Evolutionary conservation across 2,888 invertebrate genomes (phyloP).

Genomic region (Elysia crispata): DNA sequence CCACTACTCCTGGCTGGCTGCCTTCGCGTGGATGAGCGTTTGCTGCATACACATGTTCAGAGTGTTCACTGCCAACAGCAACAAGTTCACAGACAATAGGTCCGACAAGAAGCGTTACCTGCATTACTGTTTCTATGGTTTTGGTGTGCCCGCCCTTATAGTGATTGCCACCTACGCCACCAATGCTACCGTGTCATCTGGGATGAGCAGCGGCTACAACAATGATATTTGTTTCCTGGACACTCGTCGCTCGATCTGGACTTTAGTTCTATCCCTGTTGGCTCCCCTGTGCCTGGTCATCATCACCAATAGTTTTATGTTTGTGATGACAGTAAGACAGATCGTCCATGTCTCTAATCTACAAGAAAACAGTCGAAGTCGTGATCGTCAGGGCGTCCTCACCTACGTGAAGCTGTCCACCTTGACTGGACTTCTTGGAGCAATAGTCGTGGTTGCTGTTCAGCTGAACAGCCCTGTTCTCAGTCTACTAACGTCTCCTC

Average conservation of each 20-base stretch:
- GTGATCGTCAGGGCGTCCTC: conserved; percentile 18
- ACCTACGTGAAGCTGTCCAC: conserved; percentile 55
- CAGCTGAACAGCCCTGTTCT: conserved; percentile 5
- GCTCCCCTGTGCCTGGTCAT: conserved; percentile 50
- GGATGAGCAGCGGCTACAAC: conserved; percentile 48
- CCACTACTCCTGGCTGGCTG: conserved; percentile 54
- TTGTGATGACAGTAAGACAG: conserved; percentile 49
- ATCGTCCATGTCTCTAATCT: conserved; percentile 47
- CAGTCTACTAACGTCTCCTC: conserved; percentile 21
- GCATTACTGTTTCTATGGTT: conserved; percentile 51
- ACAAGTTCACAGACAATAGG: conserved; percentile 16
- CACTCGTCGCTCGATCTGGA: conserved; percentile 14
- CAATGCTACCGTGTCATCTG: conserved; percentile 45
- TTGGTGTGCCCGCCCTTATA: conserved; percentile 48
- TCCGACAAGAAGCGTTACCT: conserved; percentile 38
- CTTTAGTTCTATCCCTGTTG: neutral
- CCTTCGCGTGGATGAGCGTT: conserved; percentile 55
- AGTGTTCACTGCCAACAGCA: conserved; percentile 49
- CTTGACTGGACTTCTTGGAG: conserved; percentile 54
- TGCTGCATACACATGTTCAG: conserved; percentile 57
- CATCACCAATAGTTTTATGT: conserved; percentile 49
- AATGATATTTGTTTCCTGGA: conserved; percentile 41
- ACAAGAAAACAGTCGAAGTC: neutral
- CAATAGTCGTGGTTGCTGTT: conserved; percentile 47
- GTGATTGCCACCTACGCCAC: conserved; percentile 44